A percentile compares a stretch with the other conserved stretches of the same genome.
Conservation (phyloP, 1,140 invertebrate species). For the Sminthurides bifidus region DNA sequence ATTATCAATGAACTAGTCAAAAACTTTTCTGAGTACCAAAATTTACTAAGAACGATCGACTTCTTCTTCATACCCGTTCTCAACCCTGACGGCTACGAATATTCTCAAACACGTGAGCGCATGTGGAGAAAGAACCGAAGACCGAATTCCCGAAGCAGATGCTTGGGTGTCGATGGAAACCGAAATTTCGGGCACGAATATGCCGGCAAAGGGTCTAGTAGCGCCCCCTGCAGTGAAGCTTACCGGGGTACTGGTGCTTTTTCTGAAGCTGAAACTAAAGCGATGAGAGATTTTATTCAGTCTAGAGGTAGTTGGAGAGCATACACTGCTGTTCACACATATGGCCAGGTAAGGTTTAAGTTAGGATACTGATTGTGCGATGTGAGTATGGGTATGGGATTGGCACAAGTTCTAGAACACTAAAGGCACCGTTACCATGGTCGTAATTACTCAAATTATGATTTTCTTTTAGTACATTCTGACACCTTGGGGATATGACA, state of each 20-base stretch:
- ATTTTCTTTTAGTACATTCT: no score
- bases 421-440: no score
- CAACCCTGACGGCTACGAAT: conserved; percentile 43
- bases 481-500: no score
- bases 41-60: conserved; percentile 22
- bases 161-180: conserved; percentile 18
- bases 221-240: conserved; percentile 2
- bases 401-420: no score
- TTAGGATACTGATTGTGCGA: no score
- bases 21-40: conserved; percentile 33
- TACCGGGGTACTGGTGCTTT: conserved; percentile 9
- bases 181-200: conserved; percentile 18
- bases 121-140: conserved; percentile 22
- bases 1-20: conserved; percentile 40
- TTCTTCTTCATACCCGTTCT: conserved; percentile 22
- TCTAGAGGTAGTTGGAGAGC: background rate
- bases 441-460: no score
- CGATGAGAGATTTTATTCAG: conserved; percentile 15
- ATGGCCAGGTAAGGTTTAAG: conserved; percentile 21
- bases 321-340: conserved; percentile 12
- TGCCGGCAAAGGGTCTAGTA: conserved; percentile 1
- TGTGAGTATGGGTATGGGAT: no score
- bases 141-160: background rate
- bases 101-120: conserved; percentile 57
- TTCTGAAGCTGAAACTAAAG: conserved; percentile 13